phyloP scores from a whole-genome alignment of 2,113 vertebrate genomes.

The Pyrgilauda ruficollis region DNA sequence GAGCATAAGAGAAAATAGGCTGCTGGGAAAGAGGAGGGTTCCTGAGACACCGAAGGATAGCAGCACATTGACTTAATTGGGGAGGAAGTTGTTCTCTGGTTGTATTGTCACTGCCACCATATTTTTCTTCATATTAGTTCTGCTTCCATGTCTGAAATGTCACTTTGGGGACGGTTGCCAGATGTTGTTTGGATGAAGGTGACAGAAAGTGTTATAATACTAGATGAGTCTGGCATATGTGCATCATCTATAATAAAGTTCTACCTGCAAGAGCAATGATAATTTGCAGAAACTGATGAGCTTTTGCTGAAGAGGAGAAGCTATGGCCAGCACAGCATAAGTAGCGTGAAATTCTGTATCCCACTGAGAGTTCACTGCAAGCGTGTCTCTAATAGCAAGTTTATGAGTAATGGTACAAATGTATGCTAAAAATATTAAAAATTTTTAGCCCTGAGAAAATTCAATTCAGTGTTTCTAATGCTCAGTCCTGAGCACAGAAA shows the following conservation, averaged over 20 bases:
- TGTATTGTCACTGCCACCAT: background rate
- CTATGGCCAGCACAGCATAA: background rate
- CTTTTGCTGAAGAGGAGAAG: conserved; percentile 2
- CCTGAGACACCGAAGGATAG: background rate
- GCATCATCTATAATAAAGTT: conserved; percentile 53
- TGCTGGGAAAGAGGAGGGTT: background rate
- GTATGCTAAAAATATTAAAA: background rate
- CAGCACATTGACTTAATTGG: background rate
- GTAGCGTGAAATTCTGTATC: conserved; percentile 16
- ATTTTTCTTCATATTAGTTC: conserved; percentile 52
- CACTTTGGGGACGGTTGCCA: conserved; percentile 50
- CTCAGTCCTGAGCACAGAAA: background rate
- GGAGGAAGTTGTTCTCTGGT: background rate
- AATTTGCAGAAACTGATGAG: conserved; percentile 50
- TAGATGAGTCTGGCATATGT: conserved; percentile 59
- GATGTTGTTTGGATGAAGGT: conserved; percentile 62
- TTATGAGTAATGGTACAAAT: background rate
- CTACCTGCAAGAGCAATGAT: conserved; percentile 40
- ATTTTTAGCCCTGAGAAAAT: background rate
- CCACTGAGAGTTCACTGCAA: background rate
- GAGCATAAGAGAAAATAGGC: background rate
- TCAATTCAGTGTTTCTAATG: background rate
- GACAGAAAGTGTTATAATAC: conserved; percentile 49
- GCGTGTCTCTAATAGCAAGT: background rate
- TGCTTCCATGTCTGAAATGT: conserved; percentile 33